Evolutionary conservation across 1,140 invertebrate genomes (phyloP), one percentile per base, ranked within the genome.

Genomic region (Drosophila obscura): DNA sequence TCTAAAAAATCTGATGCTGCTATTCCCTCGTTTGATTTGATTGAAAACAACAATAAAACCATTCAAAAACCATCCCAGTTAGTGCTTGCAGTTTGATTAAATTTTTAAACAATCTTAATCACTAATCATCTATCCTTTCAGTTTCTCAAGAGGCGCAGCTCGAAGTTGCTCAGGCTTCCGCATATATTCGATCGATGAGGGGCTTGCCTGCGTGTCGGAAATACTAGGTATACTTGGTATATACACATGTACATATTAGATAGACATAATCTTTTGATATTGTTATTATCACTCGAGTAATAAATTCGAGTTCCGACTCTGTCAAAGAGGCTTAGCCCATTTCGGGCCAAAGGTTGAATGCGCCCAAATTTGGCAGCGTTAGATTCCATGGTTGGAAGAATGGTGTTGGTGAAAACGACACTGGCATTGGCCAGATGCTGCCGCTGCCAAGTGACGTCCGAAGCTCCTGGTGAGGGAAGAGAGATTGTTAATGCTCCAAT

Each of bases 61-160:
- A 13, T 39, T 1, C 35, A 53, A 65, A 48, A 59, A 41, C 57
- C 80, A 60, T 77, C 61, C 60, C 60, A 76, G 39, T 45, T 55
- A 41, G 16, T 41, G 43, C 31, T 64, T 41, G 13, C 9, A 16
- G 8, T 26, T 50, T 45, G 39, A 41, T 11, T 9, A 15, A 45
- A 46, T 9, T 55, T 61, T 62, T 1, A 28, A 11, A 44, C 1
- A 31, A 13, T 28, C 28, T 9, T 50, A 45, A 73, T 28, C 4
- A 49, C 2, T 55, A 13, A 39, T 39, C 11, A 39, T 19, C 43
- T 11, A 4, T 43, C 15, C 26, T 87, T 88, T 9, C 75, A 87
- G 82, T 79, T 88, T 62, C 66, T 87, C 44, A 87, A 88, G 64
- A 48, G 61, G 39, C 84, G 84, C 22, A 60, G 69, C 15, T 64